These are phyloP conservation scores for Stratiomys singularior DNA, from an alignment of 2,888 invertebrate species.

Conservation along the genomic window DNA sequence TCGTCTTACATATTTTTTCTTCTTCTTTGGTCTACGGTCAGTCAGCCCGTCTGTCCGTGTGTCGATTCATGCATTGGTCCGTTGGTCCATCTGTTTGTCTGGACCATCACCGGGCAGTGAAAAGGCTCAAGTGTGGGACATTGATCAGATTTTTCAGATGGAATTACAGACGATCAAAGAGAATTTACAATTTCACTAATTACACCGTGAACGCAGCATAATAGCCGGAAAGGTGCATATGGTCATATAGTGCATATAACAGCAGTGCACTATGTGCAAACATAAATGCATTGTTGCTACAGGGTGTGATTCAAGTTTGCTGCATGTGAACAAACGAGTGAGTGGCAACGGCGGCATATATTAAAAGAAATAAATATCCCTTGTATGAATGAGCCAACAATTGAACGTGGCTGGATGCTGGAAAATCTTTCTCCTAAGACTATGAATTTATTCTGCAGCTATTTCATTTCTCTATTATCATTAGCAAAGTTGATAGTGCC, in stretches of 20 bases:
- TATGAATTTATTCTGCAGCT: slow-evolving; percentile 37
- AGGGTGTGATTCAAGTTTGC: slow-evolving; percentile 24
- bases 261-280: neutral
- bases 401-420: neutral
- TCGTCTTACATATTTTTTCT: slow-evolving; percentile 17
- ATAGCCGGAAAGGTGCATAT: slow-evolving; percentile 29
- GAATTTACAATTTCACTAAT: slow-evolving; percentile 44
- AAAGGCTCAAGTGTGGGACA: slow-evolving; percentile 29
- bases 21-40: neutral
- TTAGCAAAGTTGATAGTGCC: slow-evolving; percentile 22
- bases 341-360: neutral
- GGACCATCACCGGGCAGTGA: slow-evolving; percentile 25
- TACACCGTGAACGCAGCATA: slow-evolving; percentile 10
- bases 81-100: slow-evolving; percentile 5
- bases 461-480: slow-evolving; percentile 42
- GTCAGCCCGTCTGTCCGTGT: neutral
- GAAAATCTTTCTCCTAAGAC: slow-evolving; percentile 39
- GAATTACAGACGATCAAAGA: slow-evolving; percentile 41
- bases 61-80: no score
- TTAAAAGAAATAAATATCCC: slow-evolving; percentile 24
- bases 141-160: slow-evolving; percentile 44
- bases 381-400: no score
- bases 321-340: neutral
- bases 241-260: slow-evolving; percentile 6
- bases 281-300: slow-evolving; percentile 22